phyloP scores from a whole-genome alignment of 2,113 vertebrate genomes.

The Eubucco bourcierii region DNA sequence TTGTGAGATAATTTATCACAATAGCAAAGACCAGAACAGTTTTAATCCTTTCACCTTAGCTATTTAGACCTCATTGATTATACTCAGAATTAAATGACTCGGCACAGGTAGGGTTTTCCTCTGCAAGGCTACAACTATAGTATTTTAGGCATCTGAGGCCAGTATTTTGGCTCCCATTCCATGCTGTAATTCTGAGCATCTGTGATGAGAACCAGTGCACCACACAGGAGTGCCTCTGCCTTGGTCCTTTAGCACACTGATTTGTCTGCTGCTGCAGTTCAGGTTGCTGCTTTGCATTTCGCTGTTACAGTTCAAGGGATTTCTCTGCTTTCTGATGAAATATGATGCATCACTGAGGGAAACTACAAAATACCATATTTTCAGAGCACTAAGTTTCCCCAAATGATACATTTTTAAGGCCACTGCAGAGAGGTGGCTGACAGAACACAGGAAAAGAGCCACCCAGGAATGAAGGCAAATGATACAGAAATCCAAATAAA shows the following conservation, averaged over 20 bases:
- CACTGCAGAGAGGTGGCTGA: background rate
- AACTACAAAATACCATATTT: background rate
- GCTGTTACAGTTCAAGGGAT: rapidly evolving
- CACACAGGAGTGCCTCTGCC: background rate
- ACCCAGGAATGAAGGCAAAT: background rate
- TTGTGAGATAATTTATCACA: background rate
- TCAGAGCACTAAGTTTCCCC: background rate
- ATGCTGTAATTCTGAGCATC: background rate
- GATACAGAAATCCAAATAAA: background rate
- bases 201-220: background rate
- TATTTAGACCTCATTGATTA: background rate
- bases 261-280: background rate
- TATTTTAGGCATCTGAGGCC: background rate
- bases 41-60: background rate
- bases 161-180: background rate
- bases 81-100: background rate
- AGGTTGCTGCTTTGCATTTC: background rate
- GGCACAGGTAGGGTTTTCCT: background rate
- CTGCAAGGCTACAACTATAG: background rate
- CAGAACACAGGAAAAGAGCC: background rate
- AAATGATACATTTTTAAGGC: background rate
- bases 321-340: background rate
- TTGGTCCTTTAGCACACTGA: background rate
- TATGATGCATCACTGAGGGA: background rate
- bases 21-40: background rate